phyloP scores from a whole-genome alignment of 1,140 invertebrate species.

The Piezodorus guildinii region DNA sequence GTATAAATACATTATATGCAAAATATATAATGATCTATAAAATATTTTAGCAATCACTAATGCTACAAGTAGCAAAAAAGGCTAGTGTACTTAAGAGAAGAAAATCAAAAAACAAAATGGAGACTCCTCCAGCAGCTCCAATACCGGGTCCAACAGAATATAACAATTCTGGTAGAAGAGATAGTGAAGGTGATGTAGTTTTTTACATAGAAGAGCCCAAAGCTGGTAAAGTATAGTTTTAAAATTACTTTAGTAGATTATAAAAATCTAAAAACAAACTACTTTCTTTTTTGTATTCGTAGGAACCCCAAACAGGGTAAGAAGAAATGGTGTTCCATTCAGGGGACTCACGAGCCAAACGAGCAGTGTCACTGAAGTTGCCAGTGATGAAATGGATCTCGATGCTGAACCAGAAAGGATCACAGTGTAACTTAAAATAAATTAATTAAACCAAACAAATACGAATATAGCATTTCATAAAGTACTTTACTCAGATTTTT shows the following conservation, averaged over 20 bases:
- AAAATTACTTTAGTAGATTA: background rate
- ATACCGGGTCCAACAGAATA: conserved; percentile 19
- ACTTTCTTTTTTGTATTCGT: conserved; percentile 17
- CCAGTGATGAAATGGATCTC: conserved; percentile 55
- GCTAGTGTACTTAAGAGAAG: conserved; percentile 56
- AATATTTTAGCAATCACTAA: conserved; percentile 41
- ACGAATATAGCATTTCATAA: too few species aligned
- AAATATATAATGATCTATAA: too few species aligned
- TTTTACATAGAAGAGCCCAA: conserved; percentile 58
- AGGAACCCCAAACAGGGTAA: conserved; percentile 47
- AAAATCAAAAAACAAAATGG: conserved; percentile 57
- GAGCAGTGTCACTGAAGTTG: conserved; percentile 55
- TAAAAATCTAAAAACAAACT: background rate
- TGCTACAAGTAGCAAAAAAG: conserved; percentile 60
- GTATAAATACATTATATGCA: too few species aligned
- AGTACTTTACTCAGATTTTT: too few species aligned
- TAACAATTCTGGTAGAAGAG: conserved; percentile 34
- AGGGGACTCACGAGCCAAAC: conserved; percentile 51
- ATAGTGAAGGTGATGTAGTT: conserved; percentile 54
- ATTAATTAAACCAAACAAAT: background rate
- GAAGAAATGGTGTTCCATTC: conserved; percentile 38
- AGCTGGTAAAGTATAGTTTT: conserved; percentile 35
- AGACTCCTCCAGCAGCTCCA: conserved; percentile 31
- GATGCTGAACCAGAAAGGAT: conserved; percentile 55
- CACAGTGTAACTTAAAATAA: conserved; percentile 45